Conservation (phyloP, 2,113 vertebrate genomes). For the Ascaphus truei region DNA sequence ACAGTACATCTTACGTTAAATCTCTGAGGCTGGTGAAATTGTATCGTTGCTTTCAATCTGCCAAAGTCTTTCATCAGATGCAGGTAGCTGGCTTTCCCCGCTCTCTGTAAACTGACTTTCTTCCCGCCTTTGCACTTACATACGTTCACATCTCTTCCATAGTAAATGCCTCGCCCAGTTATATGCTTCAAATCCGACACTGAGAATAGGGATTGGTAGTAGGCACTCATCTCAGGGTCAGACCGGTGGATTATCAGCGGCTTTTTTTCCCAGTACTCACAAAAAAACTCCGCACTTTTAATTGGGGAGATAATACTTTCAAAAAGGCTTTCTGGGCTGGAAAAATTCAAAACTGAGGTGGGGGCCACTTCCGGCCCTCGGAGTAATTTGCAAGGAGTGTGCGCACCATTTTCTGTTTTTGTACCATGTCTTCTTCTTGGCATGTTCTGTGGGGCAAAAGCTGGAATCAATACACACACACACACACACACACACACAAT, state of each 20-base stretch:
- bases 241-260: slow-evolving; percentile 73
- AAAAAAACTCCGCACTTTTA: slow-evolving; percentile 71
- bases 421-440: slow-evolving; percentile 58
- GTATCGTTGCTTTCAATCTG: slow-evolving; percentile 80
- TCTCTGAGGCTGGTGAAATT: slow-evolving; percentile 91
- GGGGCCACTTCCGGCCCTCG: slow-evolving; percentile 24
- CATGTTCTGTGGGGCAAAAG: slow-evolving; percentile 56
- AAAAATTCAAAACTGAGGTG: slow-evolving; percentile 58
- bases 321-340: slow-evolving; percentile 69
- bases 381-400: slow-evolving; percentile 48
- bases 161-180: slow-evolving; percentile 62
- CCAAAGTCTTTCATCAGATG: slow-evolving; percentile 75
- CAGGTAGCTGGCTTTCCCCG: slow-evolving; percentile 65
- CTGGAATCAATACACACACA: no score
- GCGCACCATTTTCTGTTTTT: slow-evolving; percentile 20
- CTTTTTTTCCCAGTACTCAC: slow-evolving; percentile 84
- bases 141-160: slow-evolving; percentile 73
- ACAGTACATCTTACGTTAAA: slow-evolving; percentile 92
- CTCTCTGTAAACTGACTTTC: slow-evolving; percentile 79
- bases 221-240: slow-evolving; percentile 55
- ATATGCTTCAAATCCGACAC: slow-evolving; percentile 69
- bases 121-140: slow-evolving; percentile 73
- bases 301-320: slow-evolving; percentile 78
- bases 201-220: slow-evolving; percentile 77
- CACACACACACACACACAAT: no score